These are phyloP conservation scores for Tribolium castaneum DNA, from an alignment of 1,140 invertebrate genomes.

Conservation along the genomic window DNA sequence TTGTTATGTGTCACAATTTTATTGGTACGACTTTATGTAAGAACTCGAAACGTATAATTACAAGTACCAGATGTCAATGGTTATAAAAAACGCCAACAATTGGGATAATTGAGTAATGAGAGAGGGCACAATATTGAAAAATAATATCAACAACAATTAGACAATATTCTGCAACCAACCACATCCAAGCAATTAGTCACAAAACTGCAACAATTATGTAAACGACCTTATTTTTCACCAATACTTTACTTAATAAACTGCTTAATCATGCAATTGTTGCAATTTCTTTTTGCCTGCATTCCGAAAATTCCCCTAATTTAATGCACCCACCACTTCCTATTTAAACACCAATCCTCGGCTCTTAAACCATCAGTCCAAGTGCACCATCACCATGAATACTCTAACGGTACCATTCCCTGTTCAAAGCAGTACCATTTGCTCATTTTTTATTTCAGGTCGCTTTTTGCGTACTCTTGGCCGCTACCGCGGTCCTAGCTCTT, in stretches of 20 bases:
- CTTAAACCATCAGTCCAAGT: background rate
- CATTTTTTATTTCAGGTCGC: background rate
- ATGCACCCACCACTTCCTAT: background rate
- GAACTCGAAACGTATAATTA: background rate
- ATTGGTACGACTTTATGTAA: background rate
- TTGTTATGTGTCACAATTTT: background rate
- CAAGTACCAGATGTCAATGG: background rate
- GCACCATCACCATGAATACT: background rate
- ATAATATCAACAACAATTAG: background rate
- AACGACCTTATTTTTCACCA: constrained; percentile 22
- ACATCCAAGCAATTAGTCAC: constrained; percentile 20
- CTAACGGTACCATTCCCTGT: background rate
- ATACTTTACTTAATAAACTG: constrained; percentile 11
- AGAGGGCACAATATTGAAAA: background rate
- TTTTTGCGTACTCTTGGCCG: background rate
- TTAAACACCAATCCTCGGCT: background rate
- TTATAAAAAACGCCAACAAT: background rate
- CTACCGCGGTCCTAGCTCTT: background rate
- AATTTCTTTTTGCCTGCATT: constrained; percentile 9
- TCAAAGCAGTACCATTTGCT: background rate
- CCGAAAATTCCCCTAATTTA: background rate
- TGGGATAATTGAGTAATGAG: background rate
- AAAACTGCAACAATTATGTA: constrained; percentile 9
- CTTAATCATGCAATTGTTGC: constrained; percentile 9
- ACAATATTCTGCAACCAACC: background rate